Evolutionary conservation across 1,140 invertebrate genomes (phyloP).

Genomic region (Frieseomelitta varia): DNA sequence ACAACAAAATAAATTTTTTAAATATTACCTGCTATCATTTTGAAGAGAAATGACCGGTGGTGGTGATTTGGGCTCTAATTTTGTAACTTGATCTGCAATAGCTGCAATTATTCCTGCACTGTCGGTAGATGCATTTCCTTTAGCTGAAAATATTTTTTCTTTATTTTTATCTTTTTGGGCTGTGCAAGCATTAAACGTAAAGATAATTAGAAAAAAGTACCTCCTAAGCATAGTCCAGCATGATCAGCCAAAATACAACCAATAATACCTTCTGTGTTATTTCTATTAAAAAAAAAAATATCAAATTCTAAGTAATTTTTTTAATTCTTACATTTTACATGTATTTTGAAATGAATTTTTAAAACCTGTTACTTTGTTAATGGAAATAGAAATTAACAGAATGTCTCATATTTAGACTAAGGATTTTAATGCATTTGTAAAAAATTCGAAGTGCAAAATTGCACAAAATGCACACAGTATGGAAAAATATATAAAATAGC

Average conservation of each 20-base stretch:
- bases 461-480: no score
- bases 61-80: conserved; percentile 76
- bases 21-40: conserved; percentile 76
- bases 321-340: background rate
- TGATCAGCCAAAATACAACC: conserved; percentile 79
- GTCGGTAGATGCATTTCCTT: conserved; percentile 77
- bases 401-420: no score
- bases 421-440: no score
- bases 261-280: conserved; percentile 68
- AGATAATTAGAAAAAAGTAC: conserved; percentile 58
- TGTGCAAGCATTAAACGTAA: background rate
- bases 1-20: background rate
- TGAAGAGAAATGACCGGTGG: conserved; percentile 77
- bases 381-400: no score
- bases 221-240: conserved; percentile 79
- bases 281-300: conserved; percentile 58
- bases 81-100: conserved; percentile 77
- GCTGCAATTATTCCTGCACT: conserved; percentile 80
- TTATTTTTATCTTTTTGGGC: conserved; percentile 7
- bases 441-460: no score
- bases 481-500: no score
- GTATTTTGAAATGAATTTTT: background rate
- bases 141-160: conserved; percentile 68
- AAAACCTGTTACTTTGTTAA: background rate
- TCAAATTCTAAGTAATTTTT: conserved; percentile 11